A percentile compares a stretch with the other conserved stretches of the same genome.
phyloP scores from a whole-genome alignment of 2,888 invertebrate species.

The Homarus gammarus region DNA sequence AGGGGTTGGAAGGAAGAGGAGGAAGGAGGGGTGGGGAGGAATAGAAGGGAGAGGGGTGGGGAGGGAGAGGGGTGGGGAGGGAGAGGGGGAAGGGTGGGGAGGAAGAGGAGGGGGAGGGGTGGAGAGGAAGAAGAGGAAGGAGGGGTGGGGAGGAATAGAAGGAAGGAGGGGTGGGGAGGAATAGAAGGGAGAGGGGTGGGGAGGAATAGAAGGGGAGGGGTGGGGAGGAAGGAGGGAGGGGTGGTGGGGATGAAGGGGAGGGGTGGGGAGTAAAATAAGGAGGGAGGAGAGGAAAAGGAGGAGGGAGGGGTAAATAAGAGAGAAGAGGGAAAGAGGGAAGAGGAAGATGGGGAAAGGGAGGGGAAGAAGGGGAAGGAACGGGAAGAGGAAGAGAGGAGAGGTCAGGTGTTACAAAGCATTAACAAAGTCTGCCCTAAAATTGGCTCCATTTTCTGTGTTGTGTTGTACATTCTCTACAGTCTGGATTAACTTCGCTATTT shows the following conservation, averaged over 20 bases:
- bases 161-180: not conserved
- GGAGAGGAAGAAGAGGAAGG: not conserved
- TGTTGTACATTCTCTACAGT: too few species aligned
- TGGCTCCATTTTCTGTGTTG: too few species aligned
- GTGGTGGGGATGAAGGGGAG: too few species aligned
- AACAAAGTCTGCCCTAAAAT: too few species aligned
- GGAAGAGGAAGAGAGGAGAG: not conserved
- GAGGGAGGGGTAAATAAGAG: not conserved
- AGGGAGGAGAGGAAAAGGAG: not conserved
- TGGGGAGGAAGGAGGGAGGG: not conserved
- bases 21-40: too few species aligned
- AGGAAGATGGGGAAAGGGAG: slow-evolving; percentile 1
- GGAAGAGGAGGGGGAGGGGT: not conserved
- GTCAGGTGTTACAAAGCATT: too few species aligned
- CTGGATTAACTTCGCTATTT: too few species aligned
- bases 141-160: not conserved
- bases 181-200: slow-evolving; percentile 1
- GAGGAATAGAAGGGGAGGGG: not conserved
- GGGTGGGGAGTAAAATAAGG: not conserved
- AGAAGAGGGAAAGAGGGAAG: not conserved
- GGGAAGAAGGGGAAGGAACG: not conserved
- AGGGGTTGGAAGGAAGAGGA: not conserved
- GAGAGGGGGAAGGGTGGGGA: too few species aligned
- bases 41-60: not conserved
- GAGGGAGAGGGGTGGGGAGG: too few species aligned